These are phyloP conservation scores for Drosophila mulleri DNA, from an alignment of 2,888 invertebrate genomes.

Conservation along the genomic window DNA sequence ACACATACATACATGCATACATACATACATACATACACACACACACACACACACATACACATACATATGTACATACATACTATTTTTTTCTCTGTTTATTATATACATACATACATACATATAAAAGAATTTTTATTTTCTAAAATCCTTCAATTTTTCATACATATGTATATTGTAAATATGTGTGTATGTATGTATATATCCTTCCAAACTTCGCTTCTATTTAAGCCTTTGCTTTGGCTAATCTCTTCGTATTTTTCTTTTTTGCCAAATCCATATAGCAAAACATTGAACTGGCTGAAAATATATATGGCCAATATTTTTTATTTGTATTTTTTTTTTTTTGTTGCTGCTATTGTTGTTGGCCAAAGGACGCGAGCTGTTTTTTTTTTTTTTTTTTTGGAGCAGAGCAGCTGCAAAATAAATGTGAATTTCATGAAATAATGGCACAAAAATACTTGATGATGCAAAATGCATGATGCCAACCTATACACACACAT, in stretches of 20 bases:
- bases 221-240: conserved; percentile 7
- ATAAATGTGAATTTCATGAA: conserved; percentile 76
- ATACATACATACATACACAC: too few relatives aligned
- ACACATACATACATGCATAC: too few relatives aligned
- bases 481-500: not conserved
- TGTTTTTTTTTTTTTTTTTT: too few relatives aligned
- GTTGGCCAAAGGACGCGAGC: conserved; percentile 6
- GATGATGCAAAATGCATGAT: conserved; percentile 67
- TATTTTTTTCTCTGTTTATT: too few relatives aligned
- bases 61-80: too few relatives aligned
- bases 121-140: too few relatives aligned
- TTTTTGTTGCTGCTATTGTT: not conserved
- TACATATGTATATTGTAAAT: not conserved
- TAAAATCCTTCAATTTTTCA: not conserved
- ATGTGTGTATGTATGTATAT: not conserved
- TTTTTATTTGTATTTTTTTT: not conserved
- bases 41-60: too few relatives aligned
- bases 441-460: conserved; percentile 76
- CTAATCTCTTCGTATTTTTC: conserved; percentile 6
- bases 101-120: too few relatives aligned
- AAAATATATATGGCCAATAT: conserved; percentile 4
- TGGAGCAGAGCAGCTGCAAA: conserved; percentile 63
- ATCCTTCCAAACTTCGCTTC: not conserved
- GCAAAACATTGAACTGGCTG: conserved; percentile 12
- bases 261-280: conserved; percentile 6